Evolutionary conservation across 2,797 vertebrate species (phyloP).

Genomic region (Yasuhikotakia modesta): DNA sequence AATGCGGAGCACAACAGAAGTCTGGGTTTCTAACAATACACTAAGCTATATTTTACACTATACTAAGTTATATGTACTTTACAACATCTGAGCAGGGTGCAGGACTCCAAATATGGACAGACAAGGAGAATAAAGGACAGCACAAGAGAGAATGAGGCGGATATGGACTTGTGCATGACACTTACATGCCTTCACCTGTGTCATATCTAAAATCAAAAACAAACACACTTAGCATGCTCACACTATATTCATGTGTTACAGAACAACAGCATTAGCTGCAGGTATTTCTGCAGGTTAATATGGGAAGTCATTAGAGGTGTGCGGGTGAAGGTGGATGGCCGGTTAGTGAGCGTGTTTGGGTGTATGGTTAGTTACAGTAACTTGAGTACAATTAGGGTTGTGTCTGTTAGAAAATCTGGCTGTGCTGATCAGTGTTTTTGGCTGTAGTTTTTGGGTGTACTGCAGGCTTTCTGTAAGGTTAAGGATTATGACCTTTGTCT

Average conservation of each 20-base stretch:
- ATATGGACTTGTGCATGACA: conserved; percentile 69
- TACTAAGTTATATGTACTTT: not conserved
- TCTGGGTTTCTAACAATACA: conserved; percentile 6
- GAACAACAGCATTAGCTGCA: conserved; percentile 13
- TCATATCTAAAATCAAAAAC: conserved; percentile 85
- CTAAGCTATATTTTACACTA: too few relatives aligned
- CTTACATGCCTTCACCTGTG: conserved; percentile 90
- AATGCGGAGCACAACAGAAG: not conserved
- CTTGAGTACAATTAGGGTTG: not conserved
- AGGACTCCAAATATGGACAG: conserved; percentile 13
- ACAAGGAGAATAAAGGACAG: not conserved
- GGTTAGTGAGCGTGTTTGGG: conserved; percentile 8
- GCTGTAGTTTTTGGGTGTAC: conserved; percentile 7
- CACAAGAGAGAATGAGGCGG: conserved; percentile 23
- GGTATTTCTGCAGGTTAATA: conserved; percentile 15
- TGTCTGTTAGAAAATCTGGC: not conserved
- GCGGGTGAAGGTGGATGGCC: conserved; percentile 4
- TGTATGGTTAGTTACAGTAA: conserved; percentile 7
- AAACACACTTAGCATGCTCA: conserved; percentile 81
- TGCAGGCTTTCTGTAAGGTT: conserved; percentile 4
- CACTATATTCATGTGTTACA: conserved; percentile 26
- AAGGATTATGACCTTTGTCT: not conserved
- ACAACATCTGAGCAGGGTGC: not conserved
- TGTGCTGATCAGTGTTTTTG: not conserved
- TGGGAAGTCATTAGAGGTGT: not conserved